Percentiles rank a stretch among this genome's conserved stretches.
phyloP scores from a whole-genome alignment of 2,797 vertebrate genomes.

The Lycodopsis pacificus region DNA sequence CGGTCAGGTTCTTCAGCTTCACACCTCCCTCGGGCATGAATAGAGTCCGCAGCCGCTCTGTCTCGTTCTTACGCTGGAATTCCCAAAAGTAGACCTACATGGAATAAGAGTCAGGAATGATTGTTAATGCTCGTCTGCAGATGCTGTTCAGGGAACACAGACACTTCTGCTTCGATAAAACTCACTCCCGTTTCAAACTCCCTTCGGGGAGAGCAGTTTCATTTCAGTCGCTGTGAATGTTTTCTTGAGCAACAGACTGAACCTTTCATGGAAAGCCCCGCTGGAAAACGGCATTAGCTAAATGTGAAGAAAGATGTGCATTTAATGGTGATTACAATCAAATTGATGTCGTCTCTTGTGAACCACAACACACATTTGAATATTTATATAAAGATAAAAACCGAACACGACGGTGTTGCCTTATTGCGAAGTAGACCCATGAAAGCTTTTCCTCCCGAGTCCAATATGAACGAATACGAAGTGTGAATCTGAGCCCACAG shows the following conservation, averaged over 20 bases:
- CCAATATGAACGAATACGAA: background rate
- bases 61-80: slow-evolving; percentile 89
- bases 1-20: slow-evolving; percentile 96
- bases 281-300: slow-evolving; percentile 25
- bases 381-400: slow-evolving; percentile 30
- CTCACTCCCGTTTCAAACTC: slow-evolving; percentile 42
- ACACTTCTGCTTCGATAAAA: slow-evolving; percentile 47
- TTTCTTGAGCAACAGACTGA: slow-evolving; percentile 48
- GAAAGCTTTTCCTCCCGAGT: background rate
- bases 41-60: slow-evolving; percentile 88
- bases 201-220: slow-evolving; percentile 51
- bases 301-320: slow-evolving; percentile 34
- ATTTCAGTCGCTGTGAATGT: slow-evolving; percentile 61
- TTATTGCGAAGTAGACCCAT: background rate
- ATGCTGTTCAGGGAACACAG: slow-evolving; percentile 28
- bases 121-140: slow-evolving; percentile 31
- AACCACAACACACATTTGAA: slow-evolving; percentile 20
- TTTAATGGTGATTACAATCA: slow-evolving; percentile 51
- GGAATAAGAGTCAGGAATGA: slow-evolving; percentile 31
- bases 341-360: slow-evolving; percentile 25
- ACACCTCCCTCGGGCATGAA: slow-evolving; percentile 93
- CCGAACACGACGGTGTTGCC: background rate
- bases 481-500: slow-evolving; percentile 75
- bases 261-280: slow-evolving; percentile 37
- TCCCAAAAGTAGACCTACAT: slow-evolving; percentile 96